These are phyloP conservation scores for Petrolisthes manimaculis DNA, from an alignment of 2,888 invertebrate genomes.

Conservation along the genomic window DNA sequence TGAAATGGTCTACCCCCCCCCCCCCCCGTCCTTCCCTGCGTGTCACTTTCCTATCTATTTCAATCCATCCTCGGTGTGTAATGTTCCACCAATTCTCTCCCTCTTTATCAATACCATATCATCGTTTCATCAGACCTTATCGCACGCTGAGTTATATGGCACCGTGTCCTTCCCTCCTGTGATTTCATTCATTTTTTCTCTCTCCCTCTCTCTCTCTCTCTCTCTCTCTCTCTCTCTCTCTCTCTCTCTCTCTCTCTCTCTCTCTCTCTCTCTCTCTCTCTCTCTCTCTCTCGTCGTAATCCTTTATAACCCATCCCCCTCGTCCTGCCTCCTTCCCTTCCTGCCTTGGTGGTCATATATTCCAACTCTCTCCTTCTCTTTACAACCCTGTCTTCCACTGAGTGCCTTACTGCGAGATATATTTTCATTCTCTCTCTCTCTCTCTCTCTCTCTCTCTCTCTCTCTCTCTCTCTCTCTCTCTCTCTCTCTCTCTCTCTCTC, in stretches of 20 bases:
- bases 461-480: background rate
- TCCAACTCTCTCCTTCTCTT: no score
- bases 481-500: background rate
- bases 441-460: background rate
- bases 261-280: conserved; percentile 29
- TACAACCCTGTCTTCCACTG: no score
- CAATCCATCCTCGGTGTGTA: no score
- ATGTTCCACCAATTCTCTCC: background rate
- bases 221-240: background rate
- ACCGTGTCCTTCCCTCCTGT: background rate
- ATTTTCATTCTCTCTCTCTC: background rate
- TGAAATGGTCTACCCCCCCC: conserved; percentile 25
- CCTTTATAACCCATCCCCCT: background rate
- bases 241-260: background rate
- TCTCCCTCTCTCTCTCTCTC: background rate
- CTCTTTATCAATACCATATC: background rate
- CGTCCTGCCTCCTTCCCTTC: background rate
- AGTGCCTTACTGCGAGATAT: background rate
- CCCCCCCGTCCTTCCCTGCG: conserved; percentile 11
- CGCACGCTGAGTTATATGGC: background rate
- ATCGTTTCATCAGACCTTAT: background rate
- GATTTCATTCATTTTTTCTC: background rate
- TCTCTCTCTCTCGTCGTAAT: conserved; percentile 3
- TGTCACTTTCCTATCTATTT: background rate
- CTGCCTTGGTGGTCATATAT: no score